Evolutionary conservation across 2,888 invertebrate genomes (phyloP).

Genomic region (Dynastes hyllus): DNA sequence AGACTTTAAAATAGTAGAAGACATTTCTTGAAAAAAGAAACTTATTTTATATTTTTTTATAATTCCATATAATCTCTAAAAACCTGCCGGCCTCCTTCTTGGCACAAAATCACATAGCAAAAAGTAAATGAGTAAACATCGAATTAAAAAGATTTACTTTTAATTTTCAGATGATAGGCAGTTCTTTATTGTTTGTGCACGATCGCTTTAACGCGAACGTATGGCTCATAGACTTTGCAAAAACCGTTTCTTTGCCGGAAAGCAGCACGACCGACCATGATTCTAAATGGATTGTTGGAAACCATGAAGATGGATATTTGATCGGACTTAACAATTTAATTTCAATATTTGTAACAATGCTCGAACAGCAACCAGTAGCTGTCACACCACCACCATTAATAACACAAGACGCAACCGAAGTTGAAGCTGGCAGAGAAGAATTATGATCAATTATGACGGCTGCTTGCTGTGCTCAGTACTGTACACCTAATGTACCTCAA

Average conservation of each 20-base stretch:
- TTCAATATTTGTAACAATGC: constrained; percentile 83
- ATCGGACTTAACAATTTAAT: constrained; percentile 94
- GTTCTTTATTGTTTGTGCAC: constrained; percentile 95
- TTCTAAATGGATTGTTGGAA: constrained; percentile 93
- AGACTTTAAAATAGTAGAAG: too few relatives aligned
- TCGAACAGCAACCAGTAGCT: constrained; percentile 69
- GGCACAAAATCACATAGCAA: too few relatives aligned
- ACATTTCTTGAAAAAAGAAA: too few relatives aligned
- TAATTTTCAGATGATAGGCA: constrained; percentile 84
- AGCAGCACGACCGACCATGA: constrained; percentile 85
- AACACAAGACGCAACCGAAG: constrained; percentile 59
- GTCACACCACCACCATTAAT: constrained; percentile 65
- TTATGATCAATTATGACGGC: neutral
- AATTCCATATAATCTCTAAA: too few relatives aligned
- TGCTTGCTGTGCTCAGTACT: neutral
- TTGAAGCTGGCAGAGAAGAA: neutral
- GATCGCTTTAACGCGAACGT: constrained; percentile 90
- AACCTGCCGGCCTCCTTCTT: too few relatives aligned
- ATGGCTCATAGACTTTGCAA: constrained; percentile 99
- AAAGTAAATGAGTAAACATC: too few relatives aligned
- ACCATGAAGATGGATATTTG: constrained; percentile 97
- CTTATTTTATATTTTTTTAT: too few relatives aligned
- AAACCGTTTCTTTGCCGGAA: constrained; percentile 88
- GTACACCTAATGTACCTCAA: too few relatives aligned
- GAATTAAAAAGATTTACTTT: too few relatives aligned